Evolutionary conservation across 2,113 vertebrate genomes (phyloP).

Genomic region (Corythornis vintsioides): DNA sequence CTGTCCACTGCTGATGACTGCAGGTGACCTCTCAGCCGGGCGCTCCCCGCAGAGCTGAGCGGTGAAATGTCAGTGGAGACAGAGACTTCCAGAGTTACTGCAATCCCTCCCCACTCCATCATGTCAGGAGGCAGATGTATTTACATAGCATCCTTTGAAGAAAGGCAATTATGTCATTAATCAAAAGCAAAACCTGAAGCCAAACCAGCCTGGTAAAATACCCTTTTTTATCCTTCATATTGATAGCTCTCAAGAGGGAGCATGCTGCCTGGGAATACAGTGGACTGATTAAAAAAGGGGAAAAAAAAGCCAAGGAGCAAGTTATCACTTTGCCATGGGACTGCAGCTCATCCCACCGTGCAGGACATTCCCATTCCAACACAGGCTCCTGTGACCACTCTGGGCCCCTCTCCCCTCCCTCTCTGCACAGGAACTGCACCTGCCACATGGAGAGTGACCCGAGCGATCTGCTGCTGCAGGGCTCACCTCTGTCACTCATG

Average conservation of each 20-base stretch:
- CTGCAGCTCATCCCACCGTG: neutral
- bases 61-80: neutral
- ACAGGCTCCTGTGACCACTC: neutral
- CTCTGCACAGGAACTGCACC: neutral
- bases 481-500: neutral
- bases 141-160: constrained; percentile 56
- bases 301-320: constrained; percentile 12
- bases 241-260: constrained; percentile 17
- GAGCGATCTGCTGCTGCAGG: neutral
- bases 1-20: neutral
- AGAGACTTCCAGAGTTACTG: constrained; percentile 21
- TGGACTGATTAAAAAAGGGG: constrained; percentile 28
- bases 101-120: constrained; percentile 16
- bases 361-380: neutral
- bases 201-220: constrained; percentile 36
- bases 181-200: constrained; percentile 59
- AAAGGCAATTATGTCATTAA: constrained; percentile 53
- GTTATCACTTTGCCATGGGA: neutral
- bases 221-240: constrained; percentile 27
- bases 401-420: neutral
- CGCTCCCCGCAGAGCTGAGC: neutral
- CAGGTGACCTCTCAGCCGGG: neutral
- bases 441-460: neutral
- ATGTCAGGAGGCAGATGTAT: constrained; percentile 41
- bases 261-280: constrained; percentile 22